A percentile compares a stretch with the other conserved stretches of the same genome.
Evolutionary conservation across 2,113 vertebrate genomes (phyloP).

Genomic region (Trichechus manatus): DNA sequence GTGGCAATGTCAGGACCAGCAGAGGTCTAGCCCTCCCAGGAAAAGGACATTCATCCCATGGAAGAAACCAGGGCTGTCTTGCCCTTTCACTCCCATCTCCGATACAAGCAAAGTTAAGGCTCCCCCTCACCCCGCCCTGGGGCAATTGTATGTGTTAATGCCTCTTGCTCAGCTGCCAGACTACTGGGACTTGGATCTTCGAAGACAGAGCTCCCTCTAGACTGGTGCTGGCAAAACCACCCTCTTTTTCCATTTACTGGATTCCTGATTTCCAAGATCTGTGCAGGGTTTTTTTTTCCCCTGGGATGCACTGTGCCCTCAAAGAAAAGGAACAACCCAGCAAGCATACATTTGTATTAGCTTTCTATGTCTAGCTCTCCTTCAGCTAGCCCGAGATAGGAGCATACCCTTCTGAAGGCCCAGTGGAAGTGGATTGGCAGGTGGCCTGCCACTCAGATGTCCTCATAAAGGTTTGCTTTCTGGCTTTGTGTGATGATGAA

Average conservation of each 20-base stretch:
- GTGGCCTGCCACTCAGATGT: background rate
- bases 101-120: background rate
- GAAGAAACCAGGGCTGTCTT: background rate
- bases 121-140: too few species aligned
- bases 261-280: background rate
- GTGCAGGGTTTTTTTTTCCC: background rate
- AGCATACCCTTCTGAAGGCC: background rate
- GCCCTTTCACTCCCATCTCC: background rate
- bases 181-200: background rate
- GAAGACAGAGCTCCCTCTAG: background rate
- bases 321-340: background rate
- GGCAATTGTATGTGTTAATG: background rate
- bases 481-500: background rate
- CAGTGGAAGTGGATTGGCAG: background rate
- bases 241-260: background rate
- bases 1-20: background rate
- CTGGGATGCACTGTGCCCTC: background rate
- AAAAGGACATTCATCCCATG: background rate
- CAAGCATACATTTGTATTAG: background rate
- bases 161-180: background rate
- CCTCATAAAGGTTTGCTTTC: constrained; percentile 7
- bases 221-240: background rate
- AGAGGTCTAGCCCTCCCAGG: background rate
- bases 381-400: background rate
- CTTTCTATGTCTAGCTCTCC: background rate